These are phyloP conservation scores for Lepas anatifera DNA, from an alignment of 2,888 invertebrate genomes.

Conservation along the genomic window DNA sequence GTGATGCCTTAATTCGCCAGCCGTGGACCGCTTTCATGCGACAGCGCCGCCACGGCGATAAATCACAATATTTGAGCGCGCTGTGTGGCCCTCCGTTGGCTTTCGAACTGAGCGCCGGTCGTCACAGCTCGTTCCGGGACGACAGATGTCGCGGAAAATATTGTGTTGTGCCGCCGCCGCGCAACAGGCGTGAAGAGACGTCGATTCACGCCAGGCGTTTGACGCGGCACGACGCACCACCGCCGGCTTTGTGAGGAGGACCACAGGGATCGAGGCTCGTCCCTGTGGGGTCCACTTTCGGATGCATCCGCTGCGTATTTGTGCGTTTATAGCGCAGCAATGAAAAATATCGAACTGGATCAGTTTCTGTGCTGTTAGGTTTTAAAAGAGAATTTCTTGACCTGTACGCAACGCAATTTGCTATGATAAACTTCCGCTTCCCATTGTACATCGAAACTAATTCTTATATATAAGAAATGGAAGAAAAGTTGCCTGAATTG, in stretches of 20 bases:
- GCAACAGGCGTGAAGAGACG: neutral
- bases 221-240: neutral
- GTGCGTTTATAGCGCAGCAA: neutral
- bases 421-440: too few species aligned
- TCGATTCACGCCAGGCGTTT: neutral
- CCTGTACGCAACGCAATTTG: too few species aligned
- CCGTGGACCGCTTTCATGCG: neutral
- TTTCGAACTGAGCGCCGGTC: neutral
- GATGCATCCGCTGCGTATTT: neutral
- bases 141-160: neutral
- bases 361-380: too few species aligned
- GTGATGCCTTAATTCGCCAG: neutral
- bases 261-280: neutral
- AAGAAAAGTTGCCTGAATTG: too few species aligned
- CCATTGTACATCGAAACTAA: too few species aligned
- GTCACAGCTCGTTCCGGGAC: neutral
- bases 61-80: slow-evolving; percentile 6
- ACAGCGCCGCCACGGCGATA: neutral
- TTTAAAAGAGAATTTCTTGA: too few species aligned
- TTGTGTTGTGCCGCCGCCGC: neutral
- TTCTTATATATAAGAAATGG: too few species aligned
- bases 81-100: neutral
- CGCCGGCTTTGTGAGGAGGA: neutral
- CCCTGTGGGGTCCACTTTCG: neutral
- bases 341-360: too few species aligned